Conservation (phyloP, 2,113 vertebrate genomes). For the Picathartes gymnocephalus region DNA sequence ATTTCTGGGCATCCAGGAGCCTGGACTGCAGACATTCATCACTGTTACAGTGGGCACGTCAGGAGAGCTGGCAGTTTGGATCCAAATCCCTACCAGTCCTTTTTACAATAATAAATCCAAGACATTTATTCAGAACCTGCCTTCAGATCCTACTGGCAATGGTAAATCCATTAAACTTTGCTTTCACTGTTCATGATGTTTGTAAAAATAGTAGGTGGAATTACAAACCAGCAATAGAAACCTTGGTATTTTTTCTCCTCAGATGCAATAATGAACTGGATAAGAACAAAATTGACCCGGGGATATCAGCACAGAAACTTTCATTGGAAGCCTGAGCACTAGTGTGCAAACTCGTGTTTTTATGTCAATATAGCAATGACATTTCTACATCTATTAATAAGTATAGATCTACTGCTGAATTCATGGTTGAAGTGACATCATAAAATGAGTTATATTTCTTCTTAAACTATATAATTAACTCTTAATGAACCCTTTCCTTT, state of each 20-base stretch:
- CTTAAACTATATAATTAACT: constrained; percentile 88
- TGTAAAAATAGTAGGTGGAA: constrained; percentile 35
- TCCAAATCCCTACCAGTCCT: background rate
- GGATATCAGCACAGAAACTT: constrained; percentile 33
- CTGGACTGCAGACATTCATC: background rate
- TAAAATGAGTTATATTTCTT: constrained; percentile 71
- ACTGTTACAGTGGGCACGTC: background rate
- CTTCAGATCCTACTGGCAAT: background rate
- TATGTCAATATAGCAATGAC: constrained; percentile 64
- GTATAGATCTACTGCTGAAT: constrained; percentile 34
- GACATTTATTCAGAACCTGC: constrained; percentile 17
- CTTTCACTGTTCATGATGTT: constrained; percentile 7
- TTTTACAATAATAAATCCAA: constrained; percentile 19
- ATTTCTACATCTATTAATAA: constrained; percentile 61
- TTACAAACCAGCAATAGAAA: constrained; percentile 4
- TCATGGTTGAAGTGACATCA: constrained; percentile 48
- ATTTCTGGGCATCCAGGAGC: background rate
- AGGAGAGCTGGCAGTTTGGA: background rate
- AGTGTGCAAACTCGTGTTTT: background rate
- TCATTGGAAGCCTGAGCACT: constrained; percentile 21
- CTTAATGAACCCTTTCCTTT: constrained; percentile 83
- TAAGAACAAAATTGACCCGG: constrained; percentile 46
- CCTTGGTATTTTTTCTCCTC: constrained; percentile 33
- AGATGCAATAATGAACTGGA: constrained; percentile 29
- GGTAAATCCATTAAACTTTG: constrained; percentile 58